phyloP scores from a whole-genome alignment of 1,140 invertebrate genomes.

The Drosophila quadrilineata region DNA sequence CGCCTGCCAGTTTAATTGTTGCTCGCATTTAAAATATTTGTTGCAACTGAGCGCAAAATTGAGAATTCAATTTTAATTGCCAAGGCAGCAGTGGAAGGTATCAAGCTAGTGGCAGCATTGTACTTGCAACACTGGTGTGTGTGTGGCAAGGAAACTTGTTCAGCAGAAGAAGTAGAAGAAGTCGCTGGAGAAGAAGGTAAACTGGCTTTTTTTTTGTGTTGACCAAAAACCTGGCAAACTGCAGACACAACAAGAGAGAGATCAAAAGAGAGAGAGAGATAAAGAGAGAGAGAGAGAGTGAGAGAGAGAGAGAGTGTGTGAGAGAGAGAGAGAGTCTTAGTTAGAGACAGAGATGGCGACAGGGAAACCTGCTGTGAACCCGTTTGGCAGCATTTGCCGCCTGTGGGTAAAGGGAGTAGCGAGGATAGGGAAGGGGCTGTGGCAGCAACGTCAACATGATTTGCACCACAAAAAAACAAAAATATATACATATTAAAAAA shows the following conservation, averaged over 20 bases:
- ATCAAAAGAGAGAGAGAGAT: background rate
- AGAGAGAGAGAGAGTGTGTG: background rate
- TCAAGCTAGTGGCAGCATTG: too few relatives aligned
- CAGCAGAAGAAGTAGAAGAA: background rate
- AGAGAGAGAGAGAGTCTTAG: background rate
- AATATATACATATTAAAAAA: too few relatives aligned
- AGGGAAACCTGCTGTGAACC: constrained; percentile 65
- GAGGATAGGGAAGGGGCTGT: too few relatives aligned
- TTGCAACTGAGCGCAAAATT: constrained; percentile 7
- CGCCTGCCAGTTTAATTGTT: constrained; percentile 70
- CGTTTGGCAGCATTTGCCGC: constrained; percentile 72
- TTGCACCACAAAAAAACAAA: constrained; percentile 74
- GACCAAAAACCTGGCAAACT: constrained; percentile 13
- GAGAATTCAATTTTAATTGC: constrained; percentile 74
- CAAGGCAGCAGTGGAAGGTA: background rate
- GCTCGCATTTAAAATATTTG: constrained; percentile 29
- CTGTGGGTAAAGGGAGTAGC: too few relatives aligned
- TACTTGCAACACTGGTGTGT: constrained; percentile 2
- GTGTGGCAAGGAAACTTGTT: constrained; percentile 53
- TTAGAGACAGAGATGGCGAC: background rate
- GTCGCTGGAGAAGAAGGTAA: constrained; percentile 3
- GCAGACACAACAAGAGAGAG: background rate
- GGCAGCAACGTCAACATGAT: constrained; percentile 72
- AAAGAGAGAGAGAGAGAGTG: background rate
- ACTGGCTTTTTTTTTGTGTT: too few relatives aligned